Evolutionary conservation across 2,888 invertebrate species (phyloP).

Genomic region (Lobophora halterata): DNA sequence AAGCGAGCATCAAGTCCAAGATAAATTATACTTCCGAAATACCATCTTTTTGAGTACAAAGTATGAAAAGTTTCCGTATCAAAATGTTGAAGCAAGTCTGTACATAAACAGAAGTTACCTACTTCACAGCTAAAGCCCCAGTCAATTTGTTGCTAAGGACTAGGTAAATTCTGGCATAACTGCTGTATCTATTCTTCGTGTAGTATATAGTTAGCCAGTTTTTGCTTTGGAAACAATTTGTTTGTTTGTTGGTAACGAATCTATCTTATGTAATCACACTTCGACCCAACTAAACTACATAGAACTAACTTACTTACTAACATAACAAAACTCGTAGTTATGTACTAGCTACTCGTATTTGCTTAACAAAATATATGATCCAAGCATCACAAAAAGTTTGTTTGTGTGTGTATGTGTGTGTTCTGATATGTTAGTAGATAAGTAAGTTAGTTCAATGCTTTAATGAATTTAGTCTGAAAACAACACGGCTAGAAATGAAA

Average conservation of each 20-base stretch:
- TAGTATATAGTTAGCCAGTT: conserved; percentile 15
- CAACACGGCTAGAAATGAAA: too few relatives aligned
- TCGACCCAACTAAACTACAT: conserved; percentile 5
- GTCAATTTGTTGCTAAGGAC: conserved; percentile 24
- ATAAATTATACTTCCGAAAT: conserved; percentile 10
- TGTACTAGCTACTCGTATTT: too few relatives aligned
- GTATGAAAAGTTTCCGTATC: conserved; percentile 28
- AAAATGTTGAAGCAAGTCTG: conserved; percentile 24
- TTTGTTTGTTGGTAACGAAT: conserved; percentile 10
- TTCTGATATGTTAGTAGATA: too few relatives aligned
- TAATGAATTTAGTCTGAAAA: too few relatives aligned
- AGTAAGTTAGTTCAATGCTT: too few relatives aligned
- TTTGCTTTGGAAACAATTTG: conserved; percentile 17
- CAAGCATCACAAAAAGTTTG: too few relatives aligned
- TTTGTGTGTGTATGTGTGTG: too few relatives aligned
- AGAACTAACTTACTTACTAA: too few relatives aligned
- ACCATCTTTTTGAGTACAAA: conserved; percentile 11
- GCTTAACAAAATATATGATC: too few relatives aligned
- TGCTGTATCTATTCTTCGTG: too few relatives aligned
- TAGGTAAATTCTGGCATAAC: conserved; percentile 13
- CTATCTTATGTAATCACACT: conserved; percentile 1
- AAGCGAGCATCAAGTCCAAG: conserved; percentile 5
- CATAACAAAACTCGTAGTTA: too few relatives aligned
- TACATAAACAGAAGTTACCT: conserved; percentile 22
- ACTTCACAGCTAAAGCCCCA: conserved; percentile 18